Base-by-base conservation (phyloP, 2,797 vertebrate species). In the Rhyacichthys aspro region DNA sequence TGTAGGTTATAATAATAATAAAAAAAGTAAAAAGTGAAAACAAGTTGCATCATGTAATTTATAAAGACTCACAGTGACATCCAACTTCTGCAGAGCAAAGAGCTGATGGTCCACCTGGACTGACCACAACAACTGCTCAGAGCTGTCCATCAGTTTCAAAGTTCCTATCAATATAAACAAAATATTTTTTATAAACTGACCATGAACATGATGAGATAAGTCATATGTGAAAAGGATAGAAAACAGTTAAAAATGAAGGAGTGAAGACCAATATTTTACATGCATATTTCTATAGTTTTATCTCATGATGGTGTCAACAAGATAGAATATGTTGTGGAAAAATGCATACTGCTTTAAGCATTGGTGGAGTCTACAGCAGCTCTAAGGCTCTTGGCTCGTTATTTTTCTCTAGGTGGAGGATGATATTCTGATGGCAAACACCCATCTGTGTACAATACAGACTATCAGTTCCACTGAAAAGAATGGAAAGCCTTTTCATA, bases 61-160 rank as follows among this genome's bases (percentile, higher is more conserved):
- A 38, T 6, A 32, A 7, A 54, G 1, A 90, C 95, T 94, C 72
- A 99, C 98, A 0, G 98, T 99, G 49, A 99, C 93, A 61, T 98
- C 97, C 54, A 98, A 86, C 72, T 99, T 99, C 89, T 97, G 96
- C 48, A 99, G 83, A 8, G 96, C 96, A 38, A 99, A 99, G 6
- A 99, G 95, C 87, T 99, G 97, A 78, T 99, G 96, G 82, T 98
- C 98, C 48, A 98, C 98, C 86, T 99, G 98, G 58, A 99, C 94
- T 0, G 98, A 99, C 98, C 98, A 99, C 39, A 98, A 67, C 64
- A 99, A 88, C 85, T 94, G 95, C 77, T 98, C 96, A 0, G 95
- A 95, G 60, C 95, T 96, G 78, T 97, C 95, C 96, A 99, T 97
- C 58, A 99, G 81, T 82, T 99, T 98, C 79, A 99, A 69, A 0